Evolutionary conservation across 1,140 invertebrate species (phyloP).

Genomic region (Drosophila rhopaloa): DNA sequence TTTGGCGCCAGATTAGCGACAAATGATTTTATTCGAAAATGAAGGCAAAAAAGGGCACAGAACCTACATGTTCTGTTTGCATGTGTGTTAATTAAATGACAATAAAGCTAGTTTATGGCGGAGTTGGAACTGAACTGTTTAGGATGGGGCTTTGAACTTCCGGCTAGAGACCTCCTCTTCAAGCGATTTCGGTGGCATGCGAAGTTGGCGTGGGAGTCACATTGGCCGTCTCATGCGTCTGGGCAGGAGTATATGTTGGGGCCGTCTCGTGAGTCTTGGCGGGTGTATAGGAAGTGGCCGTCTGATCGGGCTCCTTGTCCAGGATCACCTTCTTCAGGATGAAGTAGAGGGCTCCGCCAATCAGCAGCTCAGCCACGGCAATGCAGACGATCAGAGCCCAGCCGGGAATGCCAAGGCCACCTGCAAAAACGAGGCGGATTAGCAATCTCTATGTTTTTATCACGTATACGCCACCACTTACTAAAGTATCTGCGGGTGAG

Average conservation of each 20-base stretch:
- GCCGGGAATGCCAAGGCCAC: conserved; percentile 88
- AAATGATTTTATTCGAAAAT: conserved; percentile 65
- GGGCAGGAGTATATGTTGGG: conserved; percentile 25
- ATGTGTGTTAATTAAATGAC: not conserved
- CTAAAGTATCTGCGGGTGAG: conserved; percentile 90
- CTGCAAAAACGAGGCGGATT: conserved; percentile 80
- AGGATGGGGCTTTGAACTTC: conserved; percentile 13
- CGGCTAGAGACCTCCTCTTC: not conserved
- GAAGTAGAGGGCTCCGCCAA: conserved; percentile 88
- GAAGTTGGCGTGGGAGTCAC: conserved; percentile 41
- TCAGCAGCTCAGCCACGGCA: conserved; percentile 88
- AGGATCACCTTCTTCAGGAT: conserved; percentile 88
- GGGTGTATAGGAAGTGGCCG: conserved; percentile 73
- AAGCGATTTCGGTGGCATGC: conserved; percentile 64
- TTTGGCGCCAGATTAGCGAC: conserved; percentile 50
- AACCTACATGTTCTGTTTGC: conserved; percentile 2
- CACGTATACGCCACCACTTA: conserved; percentile 85
- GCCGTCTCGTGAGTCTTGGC: conserved; percentile 29
- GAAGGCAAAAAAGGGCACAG: conserved; percentile 49
- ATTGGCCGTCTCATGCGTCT: conserved; percentile 25
- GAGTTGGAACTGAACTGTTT: conserved; percentile 9
- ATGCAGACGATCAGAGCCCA: conserved; percentile 90
- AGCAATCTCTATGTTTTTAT: conserved; percentile 11
- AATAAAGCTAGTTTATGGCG: conserved; percentile 3
- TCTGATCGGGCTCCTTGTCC: conserved; percentile 76